A percentile compares a stretch with the other conserved stretches of the same genome.
Evolutionary conservation across 2,888 invertebrate genomes (phyloP).

Genomic region (Eudasyphora cyanicolor): DNA sequence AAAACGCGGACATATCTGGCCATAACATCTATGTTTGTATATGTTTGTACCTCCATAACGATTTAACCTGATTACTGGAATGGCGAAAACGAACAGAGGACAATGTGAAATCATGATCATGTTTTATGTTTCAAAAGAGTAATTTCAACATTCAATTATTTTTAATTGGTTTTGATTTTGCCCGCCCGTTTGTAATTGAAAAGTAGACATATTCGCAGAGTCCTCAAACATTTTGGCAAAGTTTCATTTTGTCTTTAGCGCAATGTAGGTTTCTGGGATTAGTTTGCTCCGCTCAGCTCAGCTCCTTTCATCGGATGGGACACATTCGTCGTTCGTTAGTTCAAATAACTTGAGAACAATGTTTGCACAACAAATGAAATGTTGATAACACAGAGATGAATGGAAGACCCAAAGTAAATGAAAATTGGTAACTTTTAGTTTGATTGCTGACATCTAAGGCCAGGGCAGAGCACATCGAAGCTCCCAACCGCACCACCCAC

Average conservation of each 20-base stretch:
- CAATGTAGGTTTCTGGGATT: constrained; percentile 19
- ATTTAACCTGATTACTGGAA: background rate
- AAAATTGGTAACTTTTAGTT: constrained; percentile 59
- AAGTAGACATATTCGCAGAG: constrained; percentile 27
- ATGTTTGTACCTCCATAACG: no score
- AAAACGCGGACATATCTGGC: background rate
- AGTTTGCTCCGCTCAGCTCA: background rate
- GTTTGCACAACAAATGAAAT: constrained; percentile 41
- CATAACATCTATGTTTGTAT: background rate
- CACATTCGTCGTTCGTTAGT: background rate
- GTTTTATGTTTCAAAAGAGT: background rate
- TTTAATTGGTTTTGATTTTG: constrained; percentile 55
- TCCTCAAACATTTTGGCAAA: constrained; percentile 25
- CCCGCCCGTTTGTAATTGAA: constrained; percentile 49
- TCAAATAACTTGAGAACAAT: constrained; percentile 30
- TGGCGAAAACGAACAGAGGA: background rate
- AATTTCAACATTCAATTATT: constrained; percentile 38
- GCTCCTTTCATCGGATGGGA: background rate
- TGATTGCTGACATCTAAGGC: constrained; percentile 60
- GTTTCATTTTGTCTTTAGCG: background rate
- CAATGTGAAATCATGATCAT: background rate
- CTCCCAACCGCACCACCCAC: background rate
- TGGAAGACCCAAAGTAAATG: constrained; percentile 39
- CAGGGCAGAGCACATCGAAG: constrained; percentile 19
- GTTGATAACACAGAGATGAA: constrained; percentile 18